These are phyloP conservation scores for Argya squamiceps DNA, from an alignment of 2,797 vertebrate genomes.

Conservation along the genomic window DNA sequence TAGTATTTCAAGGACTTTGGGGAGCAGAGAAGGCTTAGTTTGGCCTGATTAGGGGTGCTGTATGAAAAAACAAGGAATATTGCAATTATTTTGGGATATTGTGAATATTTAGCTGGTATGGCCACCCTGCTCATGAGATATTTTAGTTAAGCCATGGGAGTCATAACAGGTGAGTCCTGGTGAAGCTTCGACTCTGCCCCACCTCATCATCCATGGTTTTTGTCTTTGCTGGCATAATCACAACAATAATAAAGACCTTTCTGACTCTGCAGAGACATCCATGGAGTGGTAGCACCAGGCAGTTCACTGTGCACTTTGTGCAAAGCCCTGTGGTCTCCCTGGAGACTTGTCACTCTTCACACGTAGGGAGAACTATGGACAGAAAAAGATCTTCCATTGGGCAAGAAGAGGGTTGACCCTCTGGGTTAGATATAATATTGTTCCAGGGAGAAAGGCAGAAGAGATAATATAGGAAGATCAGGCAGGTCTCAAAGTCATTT, in stretches of 20 bases:
- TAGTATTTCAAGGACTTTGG: neutral
- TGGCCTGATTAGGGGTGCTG: neutral
- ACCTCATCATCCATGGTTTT: neutral
- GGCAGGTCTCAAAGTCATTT: neutral
- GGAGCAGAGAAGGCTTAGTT: neutral
- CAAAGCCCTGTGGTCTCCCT: neutral
- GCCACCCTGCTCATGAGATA: neutral
- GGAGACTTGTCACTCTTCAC: neutral
- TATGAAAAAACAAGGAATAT: neutral
- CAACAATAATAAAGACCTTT: neutral
- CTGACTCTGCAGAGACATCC: neutral
- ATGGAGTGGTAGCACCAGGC: neutral
- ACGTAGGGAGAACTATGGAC: neutral
- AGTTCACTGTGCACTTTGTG: neutral
- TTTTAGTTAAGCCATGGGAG: fast-evolving
- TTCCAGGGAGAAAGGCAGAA: neutral
- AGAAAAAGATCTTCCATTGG: neutral
- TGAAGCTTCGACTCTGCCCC: neutral
- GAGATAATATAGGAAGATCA: neutral
- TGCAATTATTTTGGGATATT: neutral
- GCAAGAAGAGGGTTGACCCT: neutral
- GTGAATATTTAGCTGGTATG: neutral
- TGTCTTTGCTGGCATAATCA: neutral
- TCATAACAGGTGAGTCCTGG: neutral
- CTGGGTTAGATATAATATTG: neutral